These are phyloP conservation scores for Ophioderma brevispina DNA, from an alignment of 35 echinoderm and acorn worm genomes.

Conservation along the genomic window DNA sequence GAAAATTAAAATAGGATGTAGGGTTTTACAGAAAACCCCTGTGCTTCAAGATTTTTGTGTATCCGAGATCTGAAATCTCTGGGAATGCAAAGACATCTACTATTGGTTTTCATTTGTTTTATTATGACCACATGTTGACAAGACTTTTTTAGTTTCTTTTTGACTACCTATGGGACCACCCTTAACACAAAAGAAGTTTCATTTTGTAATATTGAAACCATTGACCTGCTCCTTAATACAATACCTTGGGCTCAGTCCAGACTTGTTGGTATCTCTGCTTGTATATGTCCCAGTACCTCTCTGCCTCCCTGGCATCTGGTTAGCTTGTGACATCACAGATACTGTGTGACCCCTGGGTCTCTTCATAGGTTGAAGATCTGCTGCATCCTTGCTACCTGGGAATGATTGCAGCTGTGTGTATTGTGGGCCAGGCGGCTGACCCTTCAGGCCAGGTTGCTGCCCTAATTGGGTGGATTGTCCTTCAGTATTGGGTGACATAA, in stretches of 20 bases:
- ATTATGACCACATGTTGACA: too few species aligned
- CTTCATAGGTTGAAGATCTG: background rate
- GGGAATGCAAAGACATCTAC: too few species aligned
- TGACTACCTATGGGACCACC: too few species aligned
- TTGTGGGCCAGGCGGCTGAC: background rate
- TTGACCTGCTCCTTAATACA: too few species aligned
- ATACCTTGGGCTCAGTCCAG: constrained; percentile 23
- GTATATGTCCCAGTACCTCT: background rate
- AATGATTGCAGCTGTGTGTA: background rate
- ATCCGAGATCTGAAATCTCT: too few species aligned
- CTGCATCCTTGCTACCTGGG: background rate
- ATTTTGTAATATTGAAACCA: background rate
- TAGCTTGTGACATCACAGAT: background rate
- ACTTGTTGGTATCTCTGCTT: constrained; percentile 1
- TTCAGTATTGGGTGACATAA: too few species aligned
- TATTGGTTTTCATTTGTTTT: too few species aligned
- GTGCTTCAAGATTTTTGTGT: too few species aligned
- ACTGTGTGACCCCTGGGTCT: constrained; percentile 56
- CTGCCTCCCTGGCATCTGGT: constrained; percentile 4
- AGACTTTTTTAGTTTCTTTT: too few species aligned
- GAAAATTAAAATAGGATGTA: too few species aligned
- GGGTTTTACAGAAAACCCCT: too few species aligned
- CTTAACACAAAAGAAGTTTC: too few species aligned
- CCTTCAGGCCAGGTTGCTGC: background rate
- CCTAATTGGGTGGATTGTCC: background rate